These are phyloP conservation scores for Brienomyrus longianalis DNA, from an alignment of 2,113 vertebrate genomes.

Conservation along the genomic window DNA sequence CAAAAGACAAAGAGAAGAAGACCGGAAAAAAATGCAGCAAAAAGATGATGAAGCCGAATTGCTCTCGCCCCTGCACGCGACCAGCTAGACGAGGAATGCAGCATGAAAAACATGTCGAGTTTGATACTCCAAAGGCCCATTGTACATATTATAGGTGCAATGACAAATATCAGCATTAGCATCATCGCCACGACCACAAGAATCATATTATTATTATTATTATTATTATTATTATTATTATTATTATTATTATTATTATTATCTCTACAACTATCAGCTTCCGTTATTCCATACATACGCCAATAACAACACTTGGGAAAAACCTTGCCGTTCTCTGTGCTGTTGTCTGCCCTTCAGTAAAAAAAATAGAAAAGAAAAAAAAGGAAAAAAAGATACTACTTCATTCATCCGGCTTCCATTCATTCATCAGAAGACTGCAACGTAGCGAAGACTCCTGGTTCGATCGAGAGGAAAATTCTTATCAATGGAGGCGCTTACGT, in stretches of 20 bases:
- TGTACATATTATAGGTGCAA: not conserved
- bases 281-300: not conserved
- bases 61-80: not conserved
- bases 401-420: conserved; percentile 46
- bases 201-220: not conserved
- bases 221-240: not conserved
- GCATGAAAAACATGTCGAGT: not conserved
- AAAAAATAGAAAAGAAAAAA: conserved; percentile 7
- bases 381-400: conserved; percentile 24
- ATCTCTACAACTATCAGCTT: no score
- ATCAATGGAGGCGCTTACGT: conserved; percentile 49
- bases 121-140: not conserved
- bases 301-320: conserved; percentile 9
- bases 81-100: not conserved
- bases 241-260: not conserved
- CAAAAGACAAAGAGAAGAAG: conserved; percentile 16
- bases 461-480: conserved; percentile 45
- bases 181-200: not conserved
- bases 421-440: conserved; percentile 50
- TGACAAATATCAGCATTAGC: not conserved
- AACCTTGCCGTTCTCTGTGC: conserved; percentile 9
- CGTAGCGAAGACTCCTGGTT: conserved; percentile 37
- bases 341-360: conserved; percentile 20
- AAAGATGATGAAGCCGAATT: not conserved
- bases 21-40: not conserved